Percentiles rank a stretch among this genome's conserved stretches.
Conservation (phyloP, 53 echinoderm and acorn worm species). For the Echinometra lucunter region DNA sequence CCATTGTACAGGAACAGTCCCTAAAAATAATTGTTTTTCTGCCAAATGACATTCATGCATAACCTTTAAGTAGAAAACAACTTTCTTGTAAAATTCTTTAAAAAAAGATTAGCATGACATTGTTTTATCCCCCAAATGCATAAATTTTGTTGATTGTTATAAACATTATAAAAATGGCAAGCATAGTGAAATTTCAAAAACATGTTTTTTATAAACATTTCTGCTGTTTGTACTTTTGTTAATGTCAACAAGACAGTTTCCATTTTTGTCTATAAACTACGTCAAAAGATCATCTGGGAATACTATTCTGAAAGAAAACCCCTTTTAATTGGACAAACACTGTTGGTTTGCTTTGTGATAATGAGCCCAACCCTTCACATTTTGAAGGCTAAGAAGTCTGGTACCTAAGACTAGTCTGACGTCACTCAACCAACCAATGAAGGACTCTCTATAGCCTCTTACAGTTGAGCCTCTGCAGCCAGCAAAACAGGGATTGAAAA, state of each 20-base stretch:
- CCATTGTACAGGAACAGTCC: too few relatives aligned
- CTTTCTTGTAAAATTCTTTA: too few relatives aligned
- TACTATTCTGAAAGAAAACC: not conserved
- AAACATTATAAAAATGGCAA: not conserved
- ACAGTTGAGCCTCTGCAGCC: not conserved
- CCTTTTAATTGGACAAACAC: slow-evolving; percentile 27
- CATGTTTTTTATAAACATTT: not conserved
- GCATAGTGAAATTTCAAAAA: not conserved
- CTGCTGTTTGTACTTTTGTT: not conserved
- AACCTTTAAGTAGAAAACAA: too few relatives aligned
- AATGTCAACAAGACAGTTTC: not conserved
- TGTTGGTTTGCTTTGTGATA: not conserved
- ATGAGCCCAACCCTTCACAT: not conserved
- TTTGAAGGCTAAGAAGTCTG: not conserved
- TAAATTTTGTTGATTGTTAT: too few relatives aligned
- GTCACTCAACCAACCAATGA: not conserved
- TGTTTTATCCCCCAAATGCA: too few relatives aligned
- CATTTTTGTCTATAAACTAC: not conserved
- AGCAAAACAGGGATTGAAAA: slow-evolving; percentile 18
- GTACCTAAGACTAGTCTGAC: slow-evolving; percentile 38
- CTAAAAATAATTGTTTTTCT: too few relatives aligned
- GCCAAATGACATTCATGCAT: too few relatives aligned
- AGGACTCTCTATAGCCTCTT: slow-evolving; percentile 31
- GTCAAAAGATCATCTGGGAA: not conserved
- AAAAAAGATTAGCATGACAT: too few relatives aligned